phyloP scores from a whole-genome alignment of 2,888 invertebrate species.

The Pachycephus smyrnensis region DNA sequence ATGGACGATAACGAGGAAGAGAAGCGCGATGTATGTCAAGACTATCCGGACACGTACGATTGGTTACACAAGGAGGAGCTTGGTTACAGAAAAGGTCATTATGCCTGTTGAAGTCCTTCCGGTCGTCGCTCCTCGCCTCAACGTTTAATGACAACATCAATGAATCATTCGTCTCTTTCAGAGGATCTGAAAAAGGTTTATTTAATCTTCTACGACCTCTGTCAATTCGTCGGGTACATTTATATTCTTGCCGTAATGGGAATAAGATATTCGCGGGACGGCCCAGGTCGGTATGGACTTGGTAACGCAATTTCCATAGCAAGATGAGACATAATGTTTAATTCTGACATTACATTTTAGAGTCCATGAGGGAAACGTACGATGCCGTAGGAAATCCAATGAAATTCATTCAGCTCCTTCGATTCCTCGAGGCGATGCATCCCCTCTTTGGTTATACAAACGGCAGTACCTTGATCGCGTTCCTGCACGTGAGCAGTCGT shows the following conservation, averaged over 20 bases:
- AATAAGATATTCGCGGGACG: slow-evolving; percentile 81
- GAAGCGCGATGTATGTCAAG: slow-evolving; percentile 78
- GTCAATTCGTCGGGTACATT: slow-evolving; percentile 87
- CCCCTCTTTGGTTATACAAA: slow-evolving; percentile 90
- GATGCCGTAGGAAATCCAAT: slow-evolving; percentile 81
- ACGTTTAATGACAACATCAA: no score
- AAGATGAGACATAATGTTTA: not conserved
- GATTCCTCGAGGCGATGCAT: slow-evolving; percentile 90
- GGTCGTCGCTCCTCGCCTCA: no score
- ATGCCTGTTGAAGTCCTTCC: no score
- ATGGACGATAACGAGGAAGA: slow-evolving; percentile 74
- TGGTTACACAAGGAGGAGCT: slow-evolving; percentile 80
- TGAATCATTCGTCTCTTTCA: slow-evolving; percentile 61
- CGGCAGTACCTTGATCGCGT: slow-evolving; percentile 78
- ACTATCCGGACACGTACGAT: slow-evolving; percentile 83
- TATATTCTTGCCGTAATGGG: slow-evolving; percentile 81
- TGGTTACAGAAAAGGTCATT: slow-evolving; percentile 80
- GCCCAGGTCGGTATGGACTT: slow-evolving; percentile 69
- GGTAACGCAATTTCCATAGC: not conserved
- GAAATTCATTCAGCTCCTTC: slow-evolving; percentile 84
- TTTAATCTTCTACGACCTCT: slow-evolving; percentile 87
- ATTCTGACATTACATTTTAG: slow-evolving; percentile 46
- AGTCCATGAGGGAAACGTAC: slow-evolving; percentile 78
- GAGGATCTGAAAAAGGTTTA: slow-evolving; percentile 87
- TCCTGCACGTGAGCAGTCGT: slow-evolving; percentile 85